Conservation (phyloP, 2,888 invertebrate species). For the Crepidodera aurea region DNA sequence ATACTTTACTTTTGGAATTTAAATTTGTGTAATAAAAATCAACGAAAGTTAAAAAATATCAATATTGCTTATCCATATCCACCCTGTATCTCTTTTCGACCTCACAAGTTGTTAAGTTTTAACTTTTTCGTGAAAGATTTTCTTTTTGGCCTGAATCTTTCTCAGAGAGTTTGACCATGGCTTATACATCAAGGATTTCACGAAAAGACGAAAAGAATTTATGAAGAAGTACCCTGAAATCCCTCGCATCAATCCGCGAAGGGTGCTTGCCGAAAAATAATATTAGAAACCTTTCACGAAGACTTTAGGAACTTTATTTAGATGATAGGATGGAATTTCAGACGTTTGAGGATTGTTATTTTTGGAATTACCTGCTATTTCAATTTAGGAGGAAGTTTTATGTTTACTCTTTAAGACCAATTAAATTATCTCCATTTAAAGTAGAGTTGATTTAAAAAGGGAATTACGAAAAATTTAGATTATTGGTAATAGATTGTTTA, state of each 20-base stretch:
- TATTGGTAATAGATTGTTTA: conserved; percentile 1
- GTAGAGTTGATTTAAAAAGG: conserved; percentile 3
- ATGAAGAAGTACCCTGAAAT: conserved; percentile 4
- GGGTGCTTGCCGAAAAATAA: conserved; percentile 16
- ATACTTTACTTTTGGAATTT: no score
- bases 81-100: not conserved
- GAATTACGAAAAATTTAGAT: not conserved
- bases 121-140: not conserved
- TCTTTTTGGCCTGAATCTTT: not conserved
- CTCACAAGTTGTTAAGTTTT: not conserved
- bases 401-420: conserved; percentile 4
- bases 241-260: conserved; percentile 6
- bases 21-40: no score
- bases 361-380: conserved; percentile 20
- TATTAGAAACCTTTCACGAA: conserved; percentile 17
- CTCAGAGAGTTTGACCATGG: conserved; percentile 1
- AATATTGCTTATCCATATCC: no score
- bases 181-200: not conserved
- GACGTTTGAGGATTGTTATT: conserved; percentile 9
- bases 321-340: conserved; percentile 20
- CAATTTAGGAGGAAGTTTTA: conserved; percentile 3
- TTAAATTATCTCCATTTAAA: not conserved
- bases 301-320: conserved; percentile 15
- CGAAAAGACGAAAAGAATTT: not conserved
- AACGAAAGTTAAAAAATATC: no score